phyloP scores from a whole-genome alignment of 2,888 invertebrate species.

The Miltochrista miniata region DNA sequence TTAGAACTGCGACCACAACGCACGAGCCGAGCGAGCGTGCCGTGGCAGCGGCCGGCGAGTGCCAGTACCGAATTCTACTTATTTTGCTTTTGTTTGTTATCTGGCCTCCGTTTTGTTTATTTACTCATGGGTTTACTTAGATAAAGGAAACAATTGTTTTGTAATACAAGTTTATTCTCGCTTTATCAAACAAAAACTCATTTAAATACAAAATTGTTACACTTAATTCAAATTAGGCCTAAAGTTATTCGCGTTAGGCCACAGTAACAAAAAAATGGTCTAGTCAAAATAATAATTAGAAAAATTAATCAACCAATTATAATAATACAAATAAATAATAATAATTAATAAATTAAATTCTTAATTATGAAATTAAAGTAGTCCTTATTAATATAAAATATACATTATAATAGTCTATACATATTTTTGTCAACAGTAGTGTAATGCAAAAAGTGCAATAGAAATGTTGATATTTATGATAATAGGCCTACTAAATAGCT shows the following conservation, averaged over 20 bases:
- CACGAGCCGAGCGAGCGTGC: no score
- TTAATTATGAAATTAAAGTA: constrained; percentile 34
- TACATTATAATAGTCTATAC: constrained; percentile 68
- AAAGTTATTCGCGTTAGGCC: constrained; percentile 43
- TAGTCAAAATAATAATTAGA: constrained; percentile 31
- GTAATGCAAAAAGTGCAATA: constrained; percentile 79
- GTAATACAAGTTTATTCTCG: constrained; percentile 78
- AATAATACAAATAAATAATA: constrained; percentile 47
- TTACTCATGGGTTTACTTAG: no score
- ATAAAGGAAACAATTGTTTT: constrained; percentile 28
- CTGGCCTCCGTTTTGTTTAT: no score
- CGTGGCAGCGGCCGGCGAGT: no score
- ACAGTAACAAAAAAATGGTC: constrained; percentile 27
- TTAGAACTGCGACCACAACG: no score
- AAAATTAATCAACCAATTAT: constrained; percentile 47
- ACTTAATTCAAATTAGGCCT: constrained; percentile 50
- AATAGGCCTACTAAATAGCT: constrained; percentile 43
- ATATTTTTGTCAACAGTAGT: constrained; percentile 75
- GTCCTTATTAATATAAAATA: constrained; percentile 62
- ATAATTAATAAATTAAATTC: constrained; percentile 46
- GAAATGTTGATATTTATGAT: constrained; percentile 42
- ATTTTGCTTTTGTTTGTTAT: no score
- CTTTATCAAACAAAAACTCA: constrained; percentile 64
- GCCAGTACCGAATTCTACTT: no score
- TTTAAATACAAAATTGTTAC: constrained; percentile 35